Evolutionary conservation across 2,797 vertebrate species (phyloP).

Genomic region (Halcyon smyrnensis): DNA sequence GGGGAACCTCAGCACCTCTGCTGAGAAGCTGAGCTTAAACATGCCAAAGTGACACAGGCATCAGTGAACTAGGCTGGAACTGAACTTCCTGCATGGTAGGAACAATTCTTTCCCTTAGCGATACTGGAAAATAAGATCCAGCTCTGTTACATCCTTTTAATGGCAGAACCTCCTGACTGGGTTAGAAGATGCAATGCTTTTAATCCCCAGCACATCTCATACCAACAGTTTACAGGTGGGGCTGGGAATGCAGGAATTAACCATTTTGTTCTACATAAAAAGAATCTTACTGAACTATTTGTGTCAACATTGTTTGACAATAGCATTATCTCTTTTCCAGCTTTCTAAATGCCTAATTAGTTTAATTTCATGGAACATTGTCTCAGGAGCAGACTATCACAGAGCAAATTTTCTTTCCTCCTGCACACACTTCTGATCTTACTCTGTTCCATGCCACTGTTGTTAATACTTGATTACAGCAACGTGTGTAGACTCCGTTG

Average conservation of each 20-base stretch:
- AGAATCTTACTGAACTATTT: background rate
- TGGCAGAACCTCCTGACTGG: background rate
- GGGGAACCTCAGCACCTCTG: background rate
- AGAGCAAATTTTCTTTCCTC: background rate
- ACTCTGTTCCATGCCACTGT: background rate
- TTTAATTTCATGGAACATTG: background rate
- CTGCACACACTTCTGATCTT: background rate
- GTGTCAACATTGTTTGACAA: background rate
- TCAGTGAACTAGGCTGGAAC: background rate
- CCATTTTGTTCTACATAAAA: slow-evolving; percentile 1
- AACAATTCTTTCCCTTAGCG: slow-evolving; percentile 30
- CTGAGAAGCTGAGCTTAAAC: slow-evolving; percentile 28
- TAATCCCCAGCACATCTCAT: background rate
- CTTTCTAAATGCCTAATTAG: background rate
- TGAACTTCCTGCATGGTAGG: background rate
- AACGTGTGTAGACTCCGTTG: background rate
- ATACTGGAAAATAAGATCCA: slow-evolving; percentile 2
- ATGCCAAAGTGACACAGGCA: background rate
- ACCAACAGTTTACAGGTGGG: background rate
- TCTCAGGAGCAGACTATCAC: background rate
- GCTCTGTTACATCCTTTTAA: background rate
- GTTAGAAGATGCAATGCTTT: background rate
- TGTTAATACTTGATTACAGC: background rate
- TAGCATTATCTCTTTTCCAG: background rate
- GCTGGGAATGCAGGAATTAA: background rate